Conservation (phyloP, 2,888 invertebrate genomes). For the Biston stratarius region DNA sequence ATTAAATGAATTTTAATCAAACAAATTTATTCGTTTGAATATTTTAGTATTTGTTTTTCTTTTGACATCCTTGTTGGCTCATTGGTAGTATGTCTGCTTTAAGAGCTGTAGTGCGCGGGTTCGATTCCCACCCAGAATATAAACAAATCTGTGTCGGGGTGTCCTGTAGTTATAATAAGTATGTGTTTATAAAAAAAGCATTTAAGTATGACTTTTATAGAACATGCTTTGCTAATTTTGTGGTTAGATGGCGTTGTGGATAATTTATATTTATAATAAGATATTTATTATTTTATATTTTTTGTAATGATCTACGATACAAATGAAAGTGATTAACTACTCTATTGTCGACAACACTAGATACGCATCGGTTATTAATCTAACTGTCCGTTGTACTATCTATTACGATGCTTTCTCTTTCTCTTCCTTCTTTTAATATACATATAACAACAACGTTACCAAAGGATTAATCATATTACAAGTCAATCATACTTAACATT, state of each 20-base stretch:
- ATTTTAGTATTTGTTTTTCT: neutral
- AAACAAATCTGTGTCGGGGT: too few relatives aligned
- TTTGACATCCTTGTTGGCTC: too few relatives aligned
- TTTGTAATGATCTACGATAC: neutral
- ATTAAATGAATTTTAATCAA: neutral
- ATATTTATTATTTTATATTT: too few relatives aligned
- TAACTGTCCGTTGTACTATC: slow-evolving; percentile 10
- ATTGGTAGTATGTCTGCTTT: too few relatives aligned
- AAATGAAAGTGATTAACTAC: slow-evolving; percentile 15
- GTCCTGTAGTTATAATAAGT: too few relatives aligned
- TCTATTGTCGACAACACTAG: slow-evolving; percentile 30
- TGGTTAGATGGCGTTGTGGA: too few relatives aligned
- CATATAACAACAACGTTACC: slow-evolving; percentile 17
- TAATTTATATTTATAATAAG: too few relatives aligned
- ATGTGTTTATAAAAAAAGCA: too few relatives aligned
- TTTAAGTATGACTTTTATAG: too few relatives aligned
- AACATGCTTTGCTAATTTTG: too few relatives aligned
- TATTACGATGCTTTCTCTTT: slow-evolving; percentile 16
- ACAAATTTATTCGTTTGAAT: neutral
- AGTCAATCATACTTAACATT: slow-evolving; percentile 6
- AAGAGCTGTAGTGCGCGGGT: too few relatives aligned
- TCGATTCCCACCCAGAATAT: too few relatives aligned
- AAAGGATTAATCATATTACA: slow-evolving; percentile 20
- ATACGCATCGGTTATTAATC: slow-evolving; percentile 35
- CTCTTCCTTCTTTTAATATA: slow-evolving; percentile 30